Evolutionary conservation across 2,113 vertebrate genomes (phyloP), one percentile per base, ranked within the genome.

Genomic region (Nyctibius bracteatus): DNA sequence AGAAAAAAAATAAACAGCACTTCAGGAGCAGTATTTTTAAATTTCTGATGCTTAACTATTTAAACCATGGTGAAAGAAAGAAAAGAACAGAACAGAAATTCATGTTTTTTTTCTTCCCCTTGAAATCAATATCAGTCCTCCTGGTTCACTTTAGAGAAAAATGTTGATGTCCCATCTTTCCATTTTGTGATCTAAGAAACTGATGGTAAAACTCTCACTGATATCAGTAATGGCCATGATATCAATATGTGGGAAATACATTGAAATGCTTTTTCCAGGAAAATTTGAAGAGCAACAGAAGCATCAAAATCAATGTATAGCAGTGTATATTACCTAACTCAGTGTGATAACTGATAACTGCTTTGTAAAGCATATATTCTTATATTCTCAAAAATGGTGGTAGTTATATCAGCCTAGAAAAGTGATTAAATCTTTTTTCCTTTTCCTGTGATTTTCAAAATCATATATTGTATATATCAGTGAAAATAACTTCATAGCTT

Each of bases 401-500:
- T 84, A 72, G 43, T 47, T 89, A 51, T 96, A 80, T 92, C 39
- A 91, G 33, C n/a, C 28, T 78, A 88, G 74, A 90, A 57, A 86
- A 95, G 22, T 68, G 57, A 90, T 96, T 94, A 91, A 70, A 85
- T 92, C 5, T 92, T 91, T 86, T 67, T 90, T 47, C 37, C 51
- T 92, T 91, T 80, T 33, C 30, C 20, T 82, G 3, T 89, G 78
- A 92, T 97, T 94, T 96, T 94, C 51, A 80, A 92, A 96, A 63
- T 92, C 28, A 22, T 65, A 39, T 70, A 22, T 86, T 81, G 49
- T 80, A 70, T 84, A 22, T 78, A 49, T 92, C 22, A 23, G 31
- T 62, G 28, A 94, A 96, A 97, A 94, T 58, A 91, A 91, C 75
- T 92, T 87, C 37, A 62, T 93, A 57, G 44, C n/a, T 96, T 96